Conservation (phyloP, 2,113 vertebrate genomes). For the Melanerpes aurifrons region DNA sequence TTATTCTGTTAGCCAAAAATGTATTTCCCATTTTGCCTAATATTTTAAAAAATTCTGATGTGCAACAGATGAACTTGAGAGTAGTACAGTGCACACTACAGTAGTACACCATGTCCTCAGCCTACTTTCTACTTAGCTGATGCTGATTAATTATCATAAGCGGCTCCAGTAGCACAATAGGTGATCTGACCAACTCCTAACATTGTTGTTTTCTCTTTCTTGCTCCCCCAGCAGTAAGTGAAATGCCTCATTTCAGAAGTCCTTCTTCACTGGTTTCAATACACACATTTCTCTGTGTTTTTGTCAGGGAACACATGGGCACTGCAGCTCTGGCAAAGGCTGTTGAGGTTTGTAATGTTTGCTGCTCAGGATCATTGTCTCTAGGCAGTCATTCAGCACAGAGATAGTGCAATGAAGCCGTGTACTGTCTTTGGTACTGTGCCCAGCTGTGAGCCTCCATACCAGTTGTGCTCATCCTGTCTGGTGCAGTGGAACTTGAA, state of each 20-base stretch:
- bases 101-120: background rate
- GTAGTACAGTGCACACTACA: background rate
- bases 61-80: background rate
- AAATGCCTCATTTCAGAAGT: background rate
- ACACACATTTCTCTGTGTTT: rapidly evolving
- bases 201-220: background rate
- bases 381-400: background rate
- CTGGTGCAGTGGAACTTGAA: background rate
- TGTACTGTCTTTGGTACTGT: background rate
- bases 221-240: background rate
- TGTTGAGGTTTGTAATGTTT: background rate
- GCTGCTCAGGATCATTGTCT: background rate
- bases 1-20: background rate
- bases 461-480: background rate
- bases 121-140: background rate
- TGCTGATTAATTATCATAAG: background rate
- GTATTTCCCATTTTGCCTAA: background rate
- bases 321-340: background rate
- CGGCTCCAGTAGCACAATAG: background rate
- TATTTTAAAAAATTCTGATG: background rate
- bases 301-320: rapidly evolving
- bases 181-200: background rate
- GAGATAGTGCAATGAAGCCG: background rate
- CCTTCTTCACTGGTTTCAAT: background rate
- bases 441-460: background rate